Base-by-base conservation (phyloP, 1,140 invertebrate genomes). In the Anadara kagoshimensis region DNA sequence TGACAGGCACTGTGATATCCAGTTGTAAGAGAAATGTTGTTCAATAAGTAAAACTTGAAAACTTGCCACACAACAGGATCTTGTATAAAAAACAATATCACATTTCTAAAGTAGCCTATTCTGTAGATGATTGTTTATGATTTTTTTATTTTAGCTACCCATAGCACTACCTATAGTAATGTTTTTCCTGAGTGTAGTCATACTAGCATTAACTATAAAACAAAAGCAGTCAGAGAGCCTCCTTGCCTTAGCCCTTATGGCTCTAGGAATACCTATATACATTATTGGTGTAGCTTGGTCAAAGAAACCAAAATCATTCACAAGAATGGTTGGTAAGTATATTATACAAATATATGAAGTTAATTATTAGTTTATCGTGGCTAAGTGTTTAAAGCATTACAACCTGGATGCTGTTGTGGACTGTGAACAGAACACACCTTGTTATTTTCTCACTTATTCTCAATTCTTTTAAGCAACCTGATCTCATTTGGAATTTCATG, bases 141-240 rank as follows among this genome's bases (percentile, higher is more conserved):
- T 11, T 59, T 69, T 29, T n/a, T 67, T 65, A 14, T 73, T 75
- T 22, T 54, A 85, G 84, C 54, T 86, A 26, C 76, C 80, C 24
- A 44, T 86, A 14, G 45, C 75, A 16, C 63, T 86, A 26, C 84
- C 84, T 0, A 76, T 84, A 11, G 73, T 80, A 44, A 79, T 83
- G 11, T 64, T 86, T 24, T 24, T 76, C 1, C 63, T 78, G 26
- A 79, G 75, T 64, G 36, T 83, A 29, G 77, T 80, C 16, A 57
- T 85, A 12, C 64, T 81, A 16, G 72, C 63, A 24, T 45, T 86
- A 56, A 84, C 84, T 7, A 62, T 67, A 83, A 18, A 80, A 93
- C 80, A 94, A 73, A 92, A 93, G 66, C 94, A 95, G 2, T 89
- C 91, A 65, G 94, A 95, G 87, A 94, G 96, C 43, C 91, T 93